Evolutionary conservation across 2,888 invertebrate genomes (phyloP).

Genomic region (Leucophenga montana): DNA sequence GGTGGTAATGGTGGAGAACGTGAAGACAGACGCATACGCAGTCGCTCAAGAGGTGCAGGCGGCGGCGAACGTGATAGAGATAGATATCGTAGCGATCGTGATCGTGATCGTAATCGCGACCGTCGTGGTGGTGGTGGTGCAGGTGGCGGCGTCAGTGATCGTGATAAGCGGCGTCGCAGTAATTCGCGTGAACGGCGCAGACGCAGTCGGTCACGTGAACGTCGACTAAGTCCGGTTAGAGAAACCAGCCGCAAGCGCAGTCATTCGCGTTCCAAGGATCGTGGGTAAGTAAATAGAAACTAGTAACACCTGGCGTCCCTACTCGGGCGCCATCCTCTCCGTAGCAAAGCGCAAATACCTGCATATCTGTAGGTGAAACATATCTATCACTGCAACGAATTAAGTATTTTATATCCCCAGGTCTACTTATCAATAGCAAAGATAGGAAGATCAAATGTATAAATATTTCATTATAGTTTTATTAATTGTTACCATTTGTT

Average conservation of each 20-base stretch:
- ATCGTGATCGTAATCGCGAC: slow-evolving; percentile 47
- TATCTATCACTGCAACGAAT: too few relatives aligned
- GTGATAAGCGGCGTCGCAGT: slow-evolving; percentile 63
- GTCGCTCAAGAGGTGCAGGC: slow-evolving; percentile 41
- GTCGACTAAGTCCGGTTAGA: slow-evolving; percentile 61
- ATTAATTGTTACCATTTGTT: neutral
- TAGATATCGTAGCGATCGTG: slow-evolving; percentile 36
- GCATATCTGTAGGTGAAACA: too few relatives aligned
- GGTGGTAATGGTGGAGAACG: slow-evolving; percentile 32
- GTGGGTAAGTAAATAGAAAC: slow-evolving; percentile 67
- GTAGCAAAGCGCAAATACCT: too few relatives aligned
- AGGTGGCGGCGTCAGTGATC: slow-evolving; percentile 43
- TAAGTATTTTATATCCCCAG: too few relatives aligned
- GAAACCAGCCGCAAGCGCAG: slow-evolving; percentile 61
- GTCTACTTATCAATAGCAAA: neutral
- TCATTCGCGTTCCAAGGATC: slow-evolving; percentile 64
- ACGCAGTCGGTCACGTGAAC: slow-evolving; percentile 62
- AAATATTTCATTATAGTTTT: neutral
- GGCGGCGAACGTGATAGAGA: slow-evolving; percentile 37
- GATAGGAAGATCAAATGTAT: neutral
- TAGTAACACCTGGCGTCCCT: too few relatives aligned
- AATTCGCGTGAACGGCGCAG: slow-evolving; percentile 51
- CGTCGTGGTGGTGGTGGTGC: slow-evolving; percentile 44
- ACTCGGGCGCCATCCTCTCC: too few relatives aligned
- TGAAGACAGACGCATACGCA: slow-evolving; percentile 62